phyloP scores from a whole-genome alignment of 1,140 invertebrate species.

The Bombus soroeensis region DNA sequence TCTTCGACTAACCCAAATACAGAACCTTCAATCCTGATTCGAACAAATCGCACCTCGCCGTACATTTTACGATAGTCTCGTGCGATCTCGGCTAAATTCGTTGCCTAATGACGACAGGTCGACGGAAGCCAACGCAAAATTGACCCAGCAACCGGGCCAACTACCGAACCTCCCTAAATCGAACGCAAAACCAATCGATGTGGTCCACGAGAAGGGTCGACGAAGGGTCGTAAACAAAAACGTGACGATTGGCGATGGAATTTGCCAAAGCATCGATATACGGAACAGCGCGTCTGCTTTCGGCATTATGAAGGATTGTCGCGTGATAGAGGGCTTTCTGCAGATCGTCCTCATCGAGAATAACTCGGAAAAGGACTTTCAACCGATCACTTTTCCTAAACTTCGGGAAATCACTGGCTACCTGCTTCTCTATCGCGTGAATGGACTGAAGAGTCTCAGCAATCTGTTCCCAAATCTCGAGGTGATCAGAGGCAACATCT shows the following conservation, averaged over 20 bases:
- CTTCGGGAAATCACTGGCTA: conserved; percentile 88
- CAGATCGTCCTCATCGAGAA: conserved; percentile 86
- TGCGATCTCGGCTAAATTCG: background rate
- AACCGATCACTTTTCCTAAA: conserved; percentile 84
- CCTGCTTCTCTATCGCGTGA: conserved; percentile 86
- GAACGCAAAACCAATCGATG: conserved; percentile 41
- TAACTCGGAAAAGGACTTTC: conserved; percentile 79
- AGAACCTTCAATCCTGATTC: background rate
- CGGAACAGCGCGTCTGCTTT: conserved; percentile 83
- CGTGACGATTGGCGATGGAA: conserved; percentile 69
- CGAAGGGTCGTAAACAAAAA: conserved; percentile 34
- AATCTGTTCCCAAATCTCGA: conserved; percentile 86
- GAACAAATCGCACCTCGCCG: background rate
- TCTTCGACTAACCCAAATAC: background rate
- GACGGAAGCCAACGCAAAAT: conserved; percentile 44
- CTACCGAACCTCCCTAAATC: conserved; percentile 52
- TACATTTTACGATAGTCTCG: background rate
- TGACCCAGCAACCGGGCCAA: conserved; percentile 45
- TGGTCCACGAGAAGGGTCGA: conserved; percentile 22
- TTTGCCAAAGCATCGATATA: conserved; percentile 83
- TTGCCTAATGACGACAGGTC: conserved; percentile 31
- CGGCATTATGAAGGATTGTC: conserved; percentile 83
- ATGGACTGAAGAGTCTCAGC: conserved; percentile 81
- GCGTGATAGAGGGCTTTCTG: conserved; percentile 88
- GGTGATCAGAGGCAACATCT: conserved; percentile 88